Base-by-base conservation (phyloP, 2,113 vertebrate species). In the Steatornis caripensis region DNA sequence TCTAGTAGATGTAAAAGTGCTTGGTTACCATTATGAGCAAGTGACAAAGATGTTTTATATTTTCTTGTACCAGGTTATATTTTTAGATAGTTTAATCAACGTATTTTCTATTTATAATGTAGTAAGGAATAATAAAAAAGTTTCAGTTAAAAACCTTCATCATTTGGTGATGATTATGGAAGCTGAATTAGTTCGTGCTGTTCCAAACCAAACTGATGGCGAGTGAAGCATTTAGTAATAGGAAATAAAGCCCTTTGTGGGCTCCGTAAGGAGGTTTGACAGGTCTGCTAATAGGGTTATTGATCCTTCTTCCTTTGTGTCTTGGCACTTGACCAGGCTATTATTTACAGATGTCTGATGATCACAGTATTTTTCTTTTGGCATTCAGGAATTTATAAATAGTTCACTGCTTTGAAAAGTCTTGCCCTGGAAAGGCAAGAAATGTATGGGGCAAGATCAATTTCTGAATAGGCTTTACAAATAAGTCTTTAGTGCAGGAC, bases 101-200 rank as follows among this genome's bases (percentile, higher is more conserved):
- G 55, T 51, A 26, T 84, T 95, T 91, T 54, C 43, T 80, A 84
- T 94, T 95, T 97, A 80, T 81, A 89, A 69, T 90, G 41, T 84
- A 87, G 45, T 95, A 95, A 96, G 49, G 84, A 91, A 78, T 62
- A 94, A 54, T 89, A 79, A 71, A 91, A 86, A 94, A 76, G 81
- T 96, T 96, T 97, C 95, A 94, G 65, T 95, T 95, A 94, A 96
- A 95, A 88, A 5, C 30, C 29, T 80, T 95, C 41, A 93, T 88
- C 13, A 68, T 70, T 89, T 91, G 78, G 48, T 92, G 55, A 58
- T 97, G 64, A 94, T 97, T 94, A 57, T 54, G 41, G 60, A 49
- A 78, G 62, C 21, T 83, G 84, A 94, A 90, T 96, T 92, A 92
- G 49, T 89, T 91, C 66, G 79, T 89, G 43, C 36, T 61, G 15